A percentile compares a stretch with the other conserved stretches of the same genome.
These are phyloP conservation scores for Drosophila chauvacae DNA, from an alignment of 1,140 invertebrate genomes.

Conservation along the genomic window DNA sequence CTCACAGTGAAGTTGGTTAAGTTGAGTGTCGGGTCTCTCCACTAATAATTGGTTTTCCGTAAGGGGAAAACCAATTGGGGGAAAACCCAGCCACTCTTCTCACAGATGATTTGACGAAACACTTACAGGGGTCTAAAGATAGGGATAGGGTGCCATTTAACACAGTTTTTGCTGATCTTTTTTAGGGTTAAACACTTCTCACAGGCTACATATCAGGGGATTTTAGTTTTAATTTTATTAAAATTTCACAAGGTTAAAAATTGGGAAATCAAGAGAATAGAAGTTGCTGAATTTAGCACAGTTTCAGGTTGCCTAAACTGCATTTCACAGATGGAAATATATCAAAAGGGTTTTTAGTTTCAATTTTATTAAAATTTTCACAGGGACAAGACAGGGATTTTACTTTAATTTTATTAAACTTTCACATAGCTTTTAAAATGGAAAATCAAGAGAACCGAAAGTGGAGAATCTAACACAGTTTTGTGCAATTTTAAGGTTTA, in stretches of 20 bases:
- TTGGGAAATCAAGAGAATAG: not conserved
- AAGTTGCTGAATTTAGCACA: not conserved
- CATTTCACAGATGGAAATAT: conserved; percentile 7
- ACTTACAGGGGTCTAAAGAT: conserved; percentile 39
- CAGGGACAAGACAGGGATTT: not conserved
- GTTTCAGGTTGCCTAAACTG: conserved; percentile 8
- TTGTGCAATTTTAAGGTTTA: not conserved
- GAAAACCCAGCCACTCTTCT: conserved; percentile 24
- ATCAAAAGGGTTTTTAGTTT: conserved; percentile 25
- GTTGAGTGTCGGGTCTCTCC: conserved; percentile 17
- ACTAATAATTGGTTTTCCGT: not conserved
- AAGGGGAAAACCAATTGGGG: not conserved
- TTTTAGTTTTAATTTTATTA: conserved; percentile 31
- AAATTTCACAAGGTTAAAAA: conserved; percentile 18
- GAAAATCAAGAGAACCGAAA: not conserved
- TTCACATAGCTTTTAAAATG: conserved; percentile 2
- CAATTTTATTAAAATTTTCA: conserved; percentile 32
- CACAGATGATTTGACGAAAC: conserved; percentile 79
- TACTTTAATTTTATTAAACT: conserved; percentile 17
- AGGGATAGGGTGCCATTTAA: conserved; percentile 4
- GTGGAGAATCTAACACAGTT: not conserved
- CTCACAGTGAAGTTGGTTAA: conserved; percentile 53
- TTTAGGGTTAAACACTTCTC: conserved; percentile 45
- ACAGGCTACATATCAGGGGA: conserved; percentile 42
- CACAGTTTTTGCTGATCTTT: conserved; percentile 43